Percentiles rank a stretch among this genome's conserved stretches.
phyloP scores from a whole-genome alignment of 2,888 invertebrate genomes.

The Cerastis leucographa region DNA sequence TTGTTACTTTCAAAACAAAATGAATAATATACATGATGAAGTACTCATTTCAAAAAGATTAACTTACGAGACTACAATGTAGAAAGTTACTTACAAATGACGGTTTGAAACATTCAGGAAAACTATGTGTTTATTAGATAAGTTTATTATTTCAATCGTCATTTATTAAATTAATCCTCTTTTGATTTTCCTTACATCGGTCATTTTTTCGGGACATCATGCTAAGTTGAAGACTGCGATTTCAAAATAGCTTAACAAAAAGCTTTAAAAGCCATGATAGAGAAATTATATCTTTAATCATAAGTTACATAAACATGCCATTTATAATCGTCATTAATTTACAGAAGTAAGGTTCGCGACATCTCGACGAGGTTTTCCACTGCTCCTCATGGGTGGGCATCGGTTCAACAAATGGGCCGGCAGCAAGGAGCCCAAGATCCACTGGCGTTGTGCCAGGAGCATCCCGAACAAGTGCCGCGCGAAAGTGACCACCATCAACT shows the following conservation, averaged over 20 bases:
- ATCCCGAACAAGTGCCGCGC: not conserved
- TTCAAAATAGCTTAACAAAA: not conserved
- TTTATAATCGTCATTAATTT: not conserved
- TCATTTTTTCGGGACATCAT: no score
- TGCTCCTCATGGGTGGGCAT: not conserved
- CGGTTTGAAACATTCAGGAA: no score
- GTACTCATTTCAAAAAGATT: no score
- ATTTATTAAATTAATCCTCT: no score
- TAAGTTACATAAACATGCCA: not conserved
- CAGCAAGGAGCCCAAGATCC: not conserved
- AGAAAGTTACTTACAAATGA: no score
- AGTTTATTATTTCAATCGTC: no score
- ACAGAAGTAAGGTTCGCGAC: not conserved
- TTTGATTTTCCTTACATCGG: no score
- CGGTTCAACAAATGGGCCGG: not conserved
- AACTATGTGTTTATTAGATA: no score
- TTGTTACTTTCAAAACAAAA: no score
- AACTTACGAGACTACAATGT: no score
- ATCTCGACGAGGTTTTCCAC: not conserved
- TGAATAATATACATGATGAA: no score
- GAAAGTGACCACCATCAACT: conserved; percentile 1
- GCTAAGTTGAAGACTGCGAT: no score
- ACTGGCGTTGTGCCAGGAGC: not conserved
- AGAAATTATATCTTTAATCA: not conserved
- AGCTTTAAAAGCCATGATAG: not conserved